These are phyloP conservation scores for Zaprionus inermis DNA, from an alignment of 1,140 invertebrate species.

Conservation along the genomic window DNA sequence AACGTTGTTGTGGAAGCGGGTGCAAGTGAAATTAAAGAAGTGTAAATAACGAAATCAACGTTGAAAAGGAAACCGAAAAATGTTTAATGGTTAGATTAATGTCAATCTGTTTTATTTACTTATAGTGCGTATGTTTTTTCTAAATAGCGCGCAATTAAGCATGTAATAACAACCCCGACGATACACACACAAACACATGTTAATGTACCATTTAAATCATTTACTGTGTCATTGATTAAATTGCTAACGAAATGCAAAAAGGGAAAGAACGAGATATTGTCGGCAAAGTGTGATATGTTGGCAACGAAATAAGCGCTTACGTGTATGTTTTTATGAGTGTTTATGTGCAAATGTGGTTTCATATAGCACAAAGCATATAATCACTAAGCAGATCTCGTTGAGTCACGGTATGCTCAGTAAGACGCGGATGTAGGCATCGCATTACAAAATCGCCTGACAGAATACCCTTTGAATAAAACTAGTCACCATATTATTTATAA, in stretches of 20 bases:
- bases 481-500: neutral
- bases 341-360: neutral
- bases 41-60: slow-evolving; percentile 5
- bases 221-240: slow-evolving; percentile 24
- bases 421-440: slow-evolving; percentile 29
- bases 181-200: slow-evolving; percentile 6
- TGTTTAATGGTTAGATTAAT: slow-evolving; percentile 46
- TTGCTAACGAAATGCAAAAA: slow-evolving; percentile 17
- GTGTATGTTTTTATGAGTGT: neutral
- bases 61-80: slow-evolving; percentile 24
- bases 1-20: neutral
- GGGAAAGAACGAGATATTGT: slow-evolving; percentile 28
- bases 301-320: neutral
- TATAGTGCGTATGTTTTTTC: neutral
- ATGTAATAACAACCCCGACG: slow-evolving; percentile 5
- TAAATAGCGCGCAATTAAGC: slow-evolving; percentile 11
- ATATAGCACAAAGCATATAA: slow-evolving; percentile 26
- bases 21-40: slow-evolving; percentile 25
- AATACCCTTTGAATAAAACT: neutral
- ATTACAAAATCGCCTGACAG: neutral
- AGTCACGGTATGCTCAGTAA: slow-evolving; percentile 37
- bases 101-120: neutral
- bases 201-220: slow-evolving; percentile 12
- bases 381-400: slow-evolving; percentile 40
- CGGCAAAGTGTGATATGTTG: slow-evolving; percentile 1